Evolutionary conservation across 2,797 vertebrate species (phyloP).

Genomic region (Sorex maritimensis): DNA sequence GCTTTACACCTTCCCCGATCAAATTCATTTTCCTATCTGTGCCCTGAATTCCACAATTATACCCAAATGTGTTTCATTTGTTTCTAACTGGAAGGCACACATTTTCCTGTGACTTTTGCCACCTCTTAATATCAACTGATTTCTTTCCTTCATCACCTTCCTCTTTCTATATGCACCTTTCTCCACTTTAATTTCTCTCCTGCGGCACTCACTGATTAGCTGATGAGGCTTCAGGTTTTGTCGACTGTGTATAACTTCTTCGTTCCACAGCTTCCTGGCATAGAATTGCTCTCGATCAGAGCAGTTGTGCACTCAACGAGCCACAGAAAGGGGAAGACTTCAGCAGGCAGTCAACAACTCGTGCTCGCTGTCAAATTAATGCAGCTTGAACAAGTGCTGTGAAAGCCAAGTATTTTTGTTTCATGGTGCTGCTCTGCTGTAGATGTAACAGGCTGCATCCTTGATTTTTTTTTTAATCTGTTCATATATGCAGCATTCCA

Average conservation of each 20-base stretch:
- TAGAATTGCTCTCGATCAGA: slow-evolving; percentile 63
- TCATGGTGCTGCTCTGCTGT: background rate
- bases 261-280: slow-evolving; percentile 42
- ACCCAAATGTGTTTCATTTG: slow-evolving; percentile 71
- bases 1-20: background rate
- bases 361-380: slow-evolving; percentile 21
- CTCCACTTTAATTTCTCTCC: slow-evolving; percentile 70
- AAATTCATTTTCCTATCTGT: slow-evolving; percentile 58
- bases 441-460: background rate
- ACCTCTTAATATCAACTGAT: slow-evolving; percentile 68
- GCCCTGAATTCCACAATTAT: background rate
- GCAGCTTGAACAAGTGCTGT: background rate
- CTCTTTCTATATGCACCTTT: slow-evolving; percentile 43
- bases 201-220: slow-evolving; percentile 43
- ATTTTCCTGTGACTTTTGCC: slow-evolving; percentile 62
- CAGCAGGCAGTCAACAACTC: slow-evolving; percentile 60
- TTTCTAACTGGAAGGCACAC: slow-evolving; percentile 69
- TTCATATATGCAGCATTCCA: background rate
- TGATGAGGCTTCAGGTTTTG: slow-evolving; percentile 63
- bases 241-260: slow-evolving; percentile 35
- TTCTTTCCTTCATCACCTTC: slow-evolving; percentile 70
- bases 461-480: slow-evolving; percentile 3
- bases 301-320: slow-evolving; percentile 57
- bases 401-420: slow-evolving; percentile 16
- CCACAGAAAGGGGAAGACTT: background rate